Evolutionary conservation across 2,797 vertebrate genomes (phyloP), one percentile per base, ranked within the genome.

Genomic region (Girardinus metallicus): DNA sequence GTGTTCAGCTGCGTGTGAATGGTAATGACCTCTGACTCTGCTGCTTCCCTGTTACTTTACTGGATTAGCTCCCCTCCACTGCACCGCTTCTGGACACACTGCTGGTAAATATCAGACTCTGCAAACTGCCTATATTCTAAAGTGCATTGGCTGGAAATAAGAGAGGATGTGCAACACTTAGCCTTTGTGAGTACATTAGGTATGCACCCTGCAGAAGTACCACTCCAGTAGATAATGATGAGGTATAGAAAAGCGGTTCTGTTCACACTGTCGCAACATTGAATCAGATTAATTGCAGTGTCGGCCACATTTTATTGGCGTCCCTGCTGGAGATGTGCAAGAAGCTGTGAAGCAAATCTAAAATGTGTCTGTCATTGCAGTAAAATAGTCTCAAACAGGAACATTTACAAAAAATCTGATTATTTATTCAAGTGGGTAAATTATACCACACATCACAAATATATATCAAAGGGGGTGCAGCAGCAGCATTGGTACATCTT

Each of bases 21-120:
- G 87, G 85, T 92, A 90, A 91, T 91, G 91, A 91, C 91, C 91
- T 84, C 88, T 90, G 89, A 91, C 88, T 91, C 84, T 82, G 83
- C 80, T 77, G 70, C 83, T 81, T 91, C 88, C 86, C 83, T 85
- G 84, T 90, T 91, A 90, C 88, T 91, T 87, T 86, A 87, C 85
- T 89, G 91, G 91, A 91, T 92, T 92, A 91, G 88, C 82, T 90
- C 71, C 82, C 76, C 87, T 90, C 77, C 80, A 87, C 80, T 85
- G 87, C 85, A 75, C 85, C n/a, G 84, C 84, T 80, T 88, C 79
- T 70, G 81, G 82, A 87, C 80, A 66, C 81, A 80, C 76, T 53
- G 70, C 72, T 23, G 39, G 78, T 85, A 83, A 80, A 82, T 79
- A 85, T 64, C 78, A 29, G 5, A 78, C 75, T 80, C 82, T 71